Conservation (phyloP, 2,113 vertebrate species). For the Dissostichus mawsoni region DNA sequence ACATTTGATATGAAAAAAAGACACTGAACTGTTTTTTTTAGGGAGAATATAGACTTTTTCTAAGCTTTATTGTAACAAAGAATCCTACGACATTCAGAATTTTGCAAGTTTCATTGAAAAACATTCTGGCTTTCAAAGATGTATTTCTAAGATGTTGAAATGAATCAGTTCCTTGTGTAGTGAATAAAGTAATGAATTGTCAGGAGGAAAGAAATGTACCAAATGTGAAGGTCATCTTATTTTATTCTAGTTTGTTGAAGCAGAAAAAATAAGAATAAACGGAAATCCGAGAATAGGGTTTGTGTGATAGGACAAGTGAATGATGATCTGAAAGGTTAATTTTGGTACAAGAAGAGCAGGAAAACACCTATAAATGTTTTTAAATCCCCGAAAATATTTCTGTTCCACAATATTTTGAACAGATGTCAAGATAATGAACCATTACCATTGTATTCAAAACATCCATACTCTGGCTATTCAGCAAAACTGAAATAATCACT, state of each 20-base stretch:
- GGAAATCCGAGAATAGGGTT: not conserved
- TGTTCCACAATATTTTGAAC: not conserved
- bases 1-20: not conserved
- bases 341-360: not conserved
- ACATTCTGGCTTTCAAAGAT: not conserved
- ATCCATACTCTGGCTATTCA: slow-evolving; percentile 5
- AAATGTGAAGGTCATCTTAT: not conserved
- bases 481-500: slow-evolving; percentile 9
- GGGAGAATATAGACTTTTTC: not conserved
- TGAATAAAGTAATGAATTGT: not conserved
- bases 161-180: not conserved
- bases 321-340: not conserved
- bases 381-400: not conserved
- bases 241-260: not conserved
- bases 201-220: not conserved
- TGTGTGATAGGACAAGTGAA: not conserved
- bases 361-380: not conserved
- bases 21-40: not conserved
- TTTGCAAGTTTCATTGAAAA: slow-evolving; percentile 15
- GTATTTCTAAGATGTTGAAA: slow-evolving; percentile 16
- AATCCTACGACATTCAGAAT: not conserved
- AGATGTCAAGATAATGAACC: not conserved
- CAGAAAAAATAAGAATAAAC: not conserved
- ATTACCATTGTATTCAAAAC: not conserved
- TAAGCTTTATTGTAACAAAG: not conserved